Conservation (phyloP, 2,113 vertebrate species). For the Aix galericulata region DNA sequence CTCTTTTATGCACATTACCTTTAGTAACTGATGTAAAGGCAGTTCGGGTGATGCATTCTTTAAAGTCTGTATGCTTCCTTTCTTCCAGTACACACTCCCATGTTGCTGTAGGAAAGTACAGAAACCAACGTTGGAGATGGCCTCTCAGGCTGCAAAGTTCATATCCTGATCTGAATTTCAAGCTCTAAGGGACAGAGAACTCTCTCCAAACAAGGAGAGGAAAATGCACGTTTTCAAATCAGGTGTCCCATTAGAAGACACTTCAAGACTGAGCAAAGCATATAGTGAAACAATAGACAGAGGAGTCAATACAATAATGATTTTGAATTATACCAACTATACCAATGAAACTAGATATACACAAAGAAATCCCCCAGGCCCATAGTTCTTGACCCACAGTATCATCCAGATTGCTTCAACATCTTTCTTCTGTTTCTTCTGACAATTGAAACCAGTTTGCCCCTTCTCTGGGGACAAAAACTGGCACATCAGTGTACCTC, state of each 20-base stretch:
- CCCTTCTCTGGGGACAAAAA: not conserved
- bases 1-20: constrained; percentile 73
- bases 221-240: not conserved
- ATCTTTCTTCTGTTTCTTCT: not conserved
- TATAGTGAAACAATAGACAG: not conserved
- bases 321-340: not conserved
- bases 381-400: not conserved
- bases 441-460: not conserved
- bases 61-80: constrained; percentile 78
- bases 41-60: constrained; percentile 68
- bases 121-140: not conserved
- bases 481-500: not conserved
- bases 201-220: not conserved
- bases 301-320: not conserved
- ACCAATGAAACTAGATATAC: not conserved
- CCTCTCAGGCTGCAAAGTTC: not conserved
- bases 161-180: not conserved
- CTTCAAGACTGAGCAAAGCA: not conserved
- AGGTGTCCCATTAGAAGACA: not conserved
- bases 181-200: not conserved
- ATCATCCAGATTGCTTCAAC: not conserved
- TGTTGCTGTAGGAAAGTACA: constrained; percentile 86
- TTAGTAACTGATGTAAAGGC: constrained; percentile 78
- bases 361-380: not conserved
- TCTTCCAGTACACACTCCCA: constrained; percentile 92